phyloP scores from a whole-genome alignment of 2,888 invertebrate species.

The Diplolepis rosae region DNA sequence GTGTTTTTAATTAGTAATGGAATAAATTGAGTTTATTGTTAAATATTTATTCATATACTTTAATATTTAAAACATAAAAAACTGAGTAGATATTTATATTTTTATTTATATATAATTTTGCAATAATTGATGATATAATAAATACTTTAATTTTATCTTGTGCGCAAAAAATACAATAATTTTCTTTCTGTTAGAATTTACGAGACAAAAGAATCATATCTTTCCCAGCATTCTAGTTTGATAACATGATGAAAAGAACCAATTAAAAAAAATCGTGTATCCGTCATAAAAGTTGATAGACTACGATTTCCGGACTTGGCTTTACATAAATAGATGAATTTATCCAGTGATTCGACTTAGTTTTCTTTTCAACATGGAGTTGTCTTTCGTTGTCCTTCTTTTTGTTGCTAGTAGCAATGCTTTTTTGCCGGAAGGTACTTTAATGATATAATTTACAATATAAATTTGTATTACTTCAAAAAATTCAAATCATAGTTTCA shows the following conservation, averaged over 20 bases:
- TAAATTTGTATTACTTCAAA: too few species aligned
- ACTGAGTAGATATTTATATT: too few species aligned
- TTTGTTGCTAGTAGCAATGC: not conserved
- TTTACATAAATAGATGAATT: conserved; percentile 17
- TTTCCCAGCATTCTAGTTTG: not conserved
- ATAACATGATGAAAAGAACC: conserved; percentile 18
- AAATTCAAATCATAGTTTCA: too few species aligned
- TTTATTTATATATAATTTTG: too few species aligned
- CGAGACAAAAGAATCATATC: conserved; percentile 2
- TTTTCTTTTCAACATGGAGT: conserved; percentile 10
- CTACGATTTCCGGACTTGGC: conserved; percentile 5
- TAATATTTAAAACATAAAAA: too few species aligned
- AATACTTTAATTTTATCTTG: too few species aligned
- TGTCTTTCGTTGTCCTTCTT: not conserved
- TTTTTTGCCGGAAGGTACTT: not conserved
- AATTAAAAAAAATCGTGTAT: conserved; percentile 24
- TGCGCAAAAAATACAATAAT: too few species aligned
- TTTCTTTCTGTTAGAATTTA: too few species aligned
- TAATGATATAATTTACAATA: not conserved
- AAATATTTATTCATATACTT: too few species aligned
- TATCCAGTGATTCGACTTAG: not conserved
- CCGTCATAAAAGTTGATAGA: conserved; percentile 10
- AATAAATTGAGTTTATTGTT: too few species aligned
- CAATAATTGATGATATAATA: too few species aligned
- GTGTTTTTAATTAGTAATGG: too few species aligned